A percentile compares a stretch with the other conserved stretches of the same genome.
Evolutionary conservation across 30 jellyfish, hydroid and myxozoan genomes (phyloP).

Genomic region (Morbakka virulenta): DNA sequence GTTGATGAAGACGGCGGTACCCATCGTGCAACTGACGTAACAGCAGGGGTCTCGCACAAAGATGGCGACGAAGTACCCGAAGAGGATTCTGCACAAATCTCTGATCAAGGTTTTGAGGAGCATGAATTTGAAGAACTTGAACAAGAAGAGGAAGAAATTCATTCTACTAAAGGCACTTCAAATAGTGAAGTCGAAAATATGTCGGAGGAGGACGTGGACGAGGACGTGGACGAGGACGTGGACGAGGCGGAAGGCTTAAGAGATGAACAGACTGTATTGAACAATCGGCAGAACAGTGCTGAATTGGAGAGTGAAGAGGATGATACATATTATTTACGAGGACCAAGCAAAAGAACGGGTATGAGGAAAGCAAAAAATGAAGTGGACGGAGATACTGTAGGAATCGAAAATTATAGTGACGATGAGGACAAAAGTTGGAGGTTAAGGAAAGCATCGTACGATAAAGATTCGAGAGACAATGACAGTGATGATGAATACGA

Average conservation of each 20-base stretch:
- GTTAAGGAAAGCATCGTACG: slow-evolving; percentile 20
- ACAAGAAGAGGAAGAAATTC: neutral
- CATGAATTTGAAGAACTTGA: neutral
- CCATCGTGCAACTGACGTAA: neutral
- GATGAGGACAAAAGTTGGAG: neutral
- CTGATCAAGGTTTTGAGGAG: too few species aligned
- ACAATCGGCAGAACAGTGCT: neutral
- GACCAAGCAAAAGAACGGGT: slow-evolving; percentile 17
- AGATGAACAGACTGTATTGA: neutral
- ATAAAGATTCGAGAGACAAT: neutral
- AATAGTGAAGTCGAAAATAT: slow-evolving; percentile 5
- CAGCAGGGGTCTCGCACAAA: slow-evolving; percentile 3
- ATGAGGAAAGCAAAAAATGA: neutral
- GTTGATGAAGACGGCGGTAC: slow-evolving; percentile 1
- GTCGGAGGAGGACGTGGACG: slow-evolving; percentile 7
- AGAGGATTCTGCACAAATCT: too few species aligned
- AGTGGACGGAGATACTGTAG: slow-evolving; percentile 29
- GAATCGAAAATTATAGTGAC: neutral
- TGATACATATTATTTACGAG: slow-evolving; percentile 1
- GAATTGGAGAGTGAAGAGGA: slow-evolving; percentile 31
- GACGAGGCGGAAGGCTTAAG: slow-evolving; percentile 2
- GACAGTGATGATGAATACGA: neutral
- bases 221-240: slow-evolving; percentile 9
- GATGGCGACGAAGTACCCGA: slow-evolving; percentile 4
- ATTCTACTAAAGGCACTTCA: neutral